Conservation (phyloP, 2,888 invertebrate species). For the Pomacea canaliculata region DNA sequence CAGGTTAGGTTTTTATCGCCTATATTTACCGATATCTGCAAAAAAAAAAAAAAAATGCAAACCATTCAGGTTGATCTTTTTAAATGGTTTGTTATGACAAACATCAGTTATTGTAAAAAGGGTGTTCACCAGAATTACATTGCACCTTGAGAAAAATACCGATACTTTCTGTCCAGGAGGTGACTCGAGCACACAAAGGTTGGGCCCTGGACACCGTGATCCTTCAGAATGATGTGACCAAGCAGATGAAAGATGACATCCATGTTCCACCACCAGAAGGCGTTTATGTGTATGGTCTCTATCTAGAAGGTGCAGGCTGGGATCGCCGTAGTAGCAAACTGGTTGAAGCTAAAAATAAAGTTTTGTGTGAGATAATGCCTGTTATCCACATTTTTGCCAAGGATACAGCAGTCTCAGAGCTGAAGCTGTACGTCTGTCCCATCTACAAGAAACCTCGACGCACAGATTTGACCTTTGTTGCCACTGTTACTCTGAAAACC, state of each 20-base stretch:
- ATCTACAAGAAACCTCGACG: constrained; percentile 80
- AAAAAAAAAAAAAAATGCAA: too few species aligned
- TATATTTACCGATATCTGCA: too few species aligned
- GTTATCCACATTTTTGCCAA: constrained; percentile 84
- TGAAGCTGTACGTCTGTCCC: constrained; percentile 63
- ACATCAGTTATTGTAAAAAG: too few species aligned
- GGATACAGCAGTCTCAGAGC: constrained; percentile 19
- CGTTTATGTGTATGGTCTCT: constrained; percentile 86
- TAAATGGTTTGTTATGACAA: too few species aligned
- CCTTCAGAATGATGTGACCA: constrained; percentile 69
- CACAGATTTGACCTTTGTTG: constrained; percentile 85
- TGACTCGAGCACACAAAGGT: constrained; percentile 70
- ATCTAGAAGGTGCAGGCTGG: constrained; percentile 90
- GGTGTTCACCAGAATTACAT: too few species aligned
- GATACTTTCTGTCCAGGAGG: constrained; percentile 56
- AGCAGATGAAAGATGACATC: constrained; percentile 61
- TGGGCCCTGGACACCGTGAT: constrained; percentile 70
- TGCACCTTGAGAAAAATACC: too few species aligned
- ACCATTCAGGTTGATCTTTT: too few species aligned
- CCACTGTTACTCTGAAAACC: constrained; percentile 78
- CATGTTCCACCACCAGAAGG: constrained; percentile 88
- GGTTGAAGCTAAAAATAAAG: constrained; percentile 82
- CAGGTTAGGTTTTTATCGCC: too few species aligned
- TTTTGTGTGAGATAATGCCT: constrained; percentile 82
- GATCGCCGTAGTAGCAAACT: constrained; percentile 80